Evolutionary conservation across 2,888 invertebrate species (phyloP).

Genomic region (Calliphora vomitoria): DNA sequence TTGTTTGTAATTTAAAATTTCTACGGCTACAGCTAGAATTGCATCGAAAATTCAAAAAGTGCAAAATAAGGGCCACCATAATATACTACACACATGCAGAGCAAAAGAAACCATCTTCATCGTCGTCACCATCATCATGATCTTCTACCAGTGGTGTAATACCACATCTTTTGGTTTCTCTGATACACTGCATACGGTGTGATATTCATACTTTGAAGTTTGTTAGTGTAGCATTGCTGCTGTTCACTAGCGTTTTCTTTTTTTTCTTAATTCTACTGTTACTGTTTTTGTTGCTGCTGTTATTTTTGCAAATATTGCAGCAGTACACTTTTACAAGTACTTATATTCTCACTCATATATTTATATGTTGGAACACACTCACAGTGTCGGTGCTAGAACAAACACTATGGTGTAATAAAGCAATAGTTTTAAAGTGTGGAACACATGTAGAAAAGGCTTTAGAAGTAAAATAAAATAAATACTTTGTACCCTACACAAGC

Average conservation of each 20-base stretch:
- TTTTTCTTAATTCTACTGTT: neutral
- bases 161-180: constrained; percentile 43
- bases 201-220: constrained; percentile 39
- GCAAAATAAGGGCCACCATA: neutral
- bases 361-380: neutral
- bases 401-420: constrained; percentile 43
- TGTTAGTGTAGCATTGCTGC: neutral
- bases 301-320: constrained; percentile 16
- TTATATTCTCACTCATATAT: neutral
- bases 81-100: too few relatives aligned
- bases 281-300: neutral
- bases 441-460: neutral
- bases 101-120: neutral
- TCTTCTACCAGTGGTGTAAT: neutral
- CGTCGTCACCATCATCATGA: constrained; percentile 7
- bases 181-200: constrained; percentile 27
- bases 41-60: too few relatives aligned
- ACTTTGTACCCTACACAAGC: neutral
- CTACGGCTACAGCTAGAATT: too few relatives aligned
- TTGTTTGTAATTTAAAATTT: too few relatives aligned
- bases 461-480: neutral
- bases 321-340: constrained; percentile 27
- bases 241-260: constrained; percentile 8
- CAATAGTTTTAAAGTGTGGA: constrained; percentile 9
- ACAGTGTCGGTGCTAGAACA: constrained; percentile 9